Base-by-base conservation (phyloP, 2,113 vertebrate genomes). In the Kryptolebias marmoratus region DNA sequence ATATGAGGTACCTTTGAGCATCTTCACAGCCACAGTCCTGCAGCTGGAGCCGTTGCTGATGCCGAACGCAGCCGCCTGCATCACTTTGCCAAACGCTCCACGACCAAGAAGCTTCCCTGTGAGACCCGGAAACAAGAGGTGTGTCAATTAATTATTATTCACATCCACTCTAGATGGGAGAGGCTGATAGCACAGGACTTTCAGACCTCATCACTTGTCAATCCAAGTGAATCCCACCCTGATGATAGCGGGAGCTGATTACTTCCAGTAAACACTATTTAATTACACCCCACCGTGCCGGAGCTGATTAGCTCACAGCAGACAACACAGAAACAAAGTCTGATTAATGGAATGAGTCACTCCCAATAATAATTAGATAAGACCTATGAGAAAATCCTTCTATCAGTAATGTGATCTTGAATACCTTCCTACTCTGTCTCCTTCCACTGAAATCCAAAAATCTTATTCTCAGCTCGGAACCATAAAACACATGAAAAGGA, bases 21-120 rank as follows among this genome's bases (percentile, higher is more conserved):
- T 99, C 87, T 99, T 99, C 48, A 99, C 96, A 47, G 97, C 97
- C 74, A 99, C 97, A 2, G 95, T 96, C 80, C 92, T 93, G 91
- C 96, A 97, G 0, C 94, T 92, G 66, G 93, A 89, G 13, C 93
- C 92, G 61, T 92, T 94, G 78, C 94, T 91, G 57, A 98, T 96
- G 68, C 96, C 96, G 68, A 97, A 97, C 1, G 97, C 97, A 36
- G 95, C 95, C 0, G 96, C 97, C 89, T 97, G 96, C 59, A 99
- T 94, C 82, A 99, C 97, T 82, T 96, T 96, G 30, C 97, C 97
- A 12, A 97, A 99, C 60, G 97, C 97, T 59, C 96, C 97, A 0
- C 95, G 94, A 32, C 97, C 97, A 44, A 99, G 93, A 28, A 95
- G 94, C 77, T 96, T 98, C 74, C 96, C 97, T 99, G 50, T 64